Percentiles rank a stretch among this genome's conserved stretches.
These are phyloP conservation scores for Papilio xuthus DNA, from an alignment of 1,140 invertebrate genomes.

Conservation along the genomic window DNA sequence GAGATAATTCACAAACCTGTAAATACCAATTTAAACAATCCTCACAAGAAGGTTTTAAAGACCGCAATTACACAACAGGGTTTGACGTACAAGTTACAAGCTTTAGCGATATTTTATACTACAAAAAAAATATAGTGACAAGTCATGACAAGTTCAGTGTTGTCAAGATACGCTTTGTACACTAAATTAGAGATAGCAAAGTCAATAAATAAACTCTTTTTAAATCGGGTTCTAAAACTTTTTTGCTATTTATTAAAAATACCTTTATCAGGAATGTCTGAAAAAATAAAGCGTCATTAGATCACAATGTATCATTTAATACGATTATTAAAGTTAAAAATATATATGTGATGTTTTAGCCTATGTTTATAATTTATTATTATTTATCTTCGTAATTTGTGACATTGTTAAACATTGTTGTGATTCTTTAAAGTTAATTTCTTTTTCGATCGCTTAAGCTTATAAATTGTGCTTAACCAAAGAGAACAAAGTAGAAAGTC, in stretches of 20 bases:
- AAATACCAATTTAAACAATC: slow-evolving; percentile 35
- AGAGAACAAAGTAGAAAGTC: slow-evolving; percentile 57
- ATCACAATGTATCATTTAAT: slow-evolving; percentile 39
- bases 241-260: too few species aligned
- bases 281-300: slow-evolving; percentile 1
- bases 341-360: too few species aligned
- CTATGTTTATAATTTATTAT: too few species aligned
- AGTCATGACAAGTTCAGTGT: too few species aligned
- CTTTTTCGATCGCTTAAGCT: slow-evolving; percentile 40
- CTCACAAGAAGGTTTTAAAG: slow-evolving; percentile 39
- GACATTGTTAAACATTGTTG: too few species aligned
- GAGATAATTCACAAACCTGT: slow-evolving; percentile 33
- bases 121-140: not conserved
- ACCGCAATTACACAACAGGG: slow-evolving; percentile 43
- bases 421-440: too few species aligned
- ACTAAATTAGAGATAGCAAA: too few species aligned
- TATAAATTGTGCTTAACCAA: slow-evolving; percentile 36
- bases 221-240: too few species aligned
- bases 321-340: not conserved
- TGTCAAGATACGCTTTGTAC: not conserved
- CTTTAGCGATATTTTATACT: slow-evolving; percentile 29
- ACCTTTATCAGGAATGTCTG: too few species aligned
- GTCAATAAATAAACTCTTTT: too few species aligned
- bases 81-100: slow-evolving; percentile 37
- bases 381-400: too few species aligned